A percentile compares a stretch with the other conserved stretches of the same genome.
Conservation (phyloP, 37 sponge, comb jelly and placozoan genomes). For the Crambe crambe region DNA sequence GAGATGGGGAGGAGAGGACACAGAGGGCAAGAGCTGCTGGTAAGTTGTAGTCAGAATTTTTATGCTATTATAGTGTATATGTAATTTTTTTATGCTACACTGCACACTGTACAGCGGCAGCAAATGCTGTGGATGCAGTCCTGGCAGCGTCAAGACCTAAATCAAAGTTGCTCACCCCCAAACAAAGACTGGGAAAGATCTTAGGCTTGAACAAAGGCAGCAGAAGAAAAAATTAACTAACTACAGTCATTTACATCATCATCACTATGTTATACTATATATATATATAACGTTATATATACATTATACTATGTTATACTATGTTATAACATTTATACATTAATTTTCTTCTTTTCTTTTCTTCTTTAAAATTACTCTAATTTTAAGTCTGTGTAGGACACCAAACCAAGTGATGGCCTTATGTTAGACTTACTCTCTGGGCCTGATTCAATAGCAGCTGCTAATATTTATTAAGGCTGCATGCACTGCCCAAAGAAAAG, state of each 20-base stretch:
- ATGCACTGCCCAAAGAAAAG: too few species aligned
- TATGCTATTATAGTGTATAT: neutral
- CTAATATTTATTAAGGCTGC: too few species aligned
- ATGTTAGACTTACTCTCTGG: too few species aligned
- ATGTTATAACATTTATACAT: neutral
- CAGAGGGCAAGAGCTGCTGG: constrained; percentile 49
- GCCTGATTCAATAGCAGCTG: too few species aligned
- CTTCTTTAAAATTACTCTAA: neutral
- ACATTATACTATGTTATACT: too few species aligned
- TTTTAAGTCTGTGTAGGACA: too few species aligned
- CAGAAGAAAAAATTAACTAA: neutral
- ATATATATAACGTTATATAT: too few species aligned
- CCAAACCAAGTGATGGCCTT: too few species aligned
- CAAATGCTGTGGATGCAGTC: constrained; percentile 44
- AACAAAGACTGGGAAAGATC: constrained; percentile 75
- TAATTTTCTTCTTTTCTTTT: neutral
- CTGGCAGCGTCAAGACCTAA: constrained; percentile 28
- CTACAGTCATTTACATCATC: too few species aligned
- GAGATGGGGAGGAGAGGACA: neutral
- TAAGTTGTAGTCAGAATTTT: neutral
- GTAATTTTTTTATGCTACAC: neutral
- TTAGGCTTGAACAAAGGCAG: constrained; percentile 34
- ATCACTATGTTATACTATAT: neutral
- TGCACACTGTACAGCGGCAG: constrained; percentile 54
- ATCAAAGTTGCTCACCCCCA: constrained; percentile 53